Evolutionary conservation across 2,113 vertebrate genomes (phyloP).

Genomic region (Paratilapia polleni): DNA sequence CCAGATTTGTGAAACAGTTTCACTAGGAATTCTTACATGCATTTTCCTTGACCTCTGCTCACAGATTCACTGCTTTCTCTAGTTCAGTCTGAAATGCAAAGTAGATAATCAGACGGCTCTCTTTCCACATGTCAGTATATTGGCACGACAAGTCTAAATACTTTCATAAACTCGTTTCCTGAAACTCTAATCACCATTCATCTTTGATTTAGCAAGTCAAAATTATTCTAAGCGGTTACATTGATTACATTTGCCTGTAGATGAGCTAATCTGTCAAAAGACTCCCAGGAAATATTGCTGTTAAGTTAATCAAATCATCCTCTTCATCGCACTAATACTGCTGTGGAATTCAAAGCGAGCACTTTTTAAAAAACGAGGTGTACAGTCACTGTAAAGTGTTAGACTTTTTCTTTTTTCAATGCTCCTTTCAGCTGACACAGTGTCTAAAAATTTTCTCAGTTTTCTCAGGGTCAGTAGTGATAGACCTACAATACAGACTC

Average conservation of each 20-base stretch:
- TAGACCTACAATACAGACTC: neutral
- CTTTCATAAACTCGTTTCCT: neutral
- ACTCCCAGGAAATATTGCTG: neutral
- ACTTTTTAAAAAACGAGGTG: neutral
- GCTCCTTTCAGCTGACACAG: neutral
- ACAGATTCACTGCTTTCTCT: neutral
- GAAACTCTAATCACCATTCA: conserved; percentile 5
- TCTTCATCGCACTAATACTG: neutral
- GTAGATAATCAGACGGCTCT: neutral
- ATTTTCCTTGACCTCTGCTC: neutral
- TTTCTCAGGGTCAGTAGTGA: neutral
- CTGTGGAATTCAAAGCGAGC: neutral
- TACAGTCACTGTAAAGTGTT: neutral
- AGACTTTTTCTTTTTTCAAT: rapidly evolving
- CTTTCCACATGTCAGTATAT: neutral
- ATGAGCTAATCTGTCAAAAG: conserved; percentile 10
- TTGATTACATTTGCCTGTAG: neutral
- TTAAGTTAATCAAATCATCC: conserved; percentile 4
- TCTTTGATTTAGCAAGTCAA: conserved; percentile 30
- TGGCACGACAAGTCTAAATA: neutral
- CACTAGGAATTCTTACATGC: neutral
- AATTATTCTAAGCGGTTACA: conserved; percentile 11
- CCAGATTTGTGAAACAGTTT: neutral
- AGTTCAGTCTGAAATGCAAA: neutral
- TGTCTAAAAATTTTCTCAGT: too few species aligned